Evolutionary conservation across 1,140 invertebrate species (phyloP), one percentile per base, ranked within the genome.

Genomic region (Sycophila sp.): DNA sequence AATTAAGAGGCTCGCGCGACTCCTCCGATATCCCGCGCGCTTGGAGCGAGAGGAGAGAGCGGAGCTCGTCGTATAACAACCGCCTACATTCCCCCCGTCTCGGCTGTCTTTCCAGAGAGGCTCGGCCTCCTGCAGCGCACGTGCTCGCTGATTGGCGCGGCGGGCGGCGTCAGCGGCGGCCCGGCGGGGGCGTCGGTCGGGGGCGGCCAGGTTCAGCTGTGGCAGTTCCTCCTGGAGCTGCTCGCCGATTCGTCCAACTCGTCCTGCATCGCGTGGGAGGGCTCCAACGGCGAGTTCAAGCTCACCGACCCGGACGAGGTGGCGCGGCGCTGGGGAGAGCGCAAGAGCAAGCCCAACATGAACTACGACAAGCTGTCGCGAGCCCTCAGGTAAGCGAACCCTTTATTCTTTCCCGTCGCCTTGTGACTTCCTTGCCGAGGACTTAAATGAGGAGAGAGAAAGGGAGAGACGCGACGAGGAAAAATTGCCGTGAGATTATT

Each of bases 341-440:
- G 97, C 62, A 99, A 99, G 87, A 96, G 94, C 66, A 99, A 99
- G 83, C 98, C 98, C 28, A 99, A 99, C 86, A 99, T 99, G 98
- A 99, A 99, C 88, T 99, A 99, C 85, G 98, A 99, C 87, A 99
- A 99, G 87, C 90, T 99, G 64, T 98, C 95, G 80, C 89, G 98
- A 59, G 97, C 97, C 40, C 90, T 99, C 74, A 94, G 98, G 91
- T 98, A 88, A 88, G 59, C 19, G 26, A 2, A 45, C n/a, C n/a
- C n/a, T n/a, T n/a, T n/a, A n/a, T n/a, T n/a, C n/a, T n/a, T n/a
- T n/a, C n/a, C n/a, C n/a, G n/a, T n/a, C n/a, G n/a, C n/a, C n/a
- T n/a, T n/a, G n/a, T n/a, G n/a, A n/a, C n/a, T n/a, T n/a, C n/a
- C n/a, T n/a, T n/a, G n/a, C n/a, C n/a, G n/a, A n/a, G n/a, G n/a